A percentile compares a stretch with the other conserved stretches of the same genome.
phyloP scores from a whole-genome alignment of 2,797 vertebrate genomes.

The Setipinna tenuifilis region DNA sequence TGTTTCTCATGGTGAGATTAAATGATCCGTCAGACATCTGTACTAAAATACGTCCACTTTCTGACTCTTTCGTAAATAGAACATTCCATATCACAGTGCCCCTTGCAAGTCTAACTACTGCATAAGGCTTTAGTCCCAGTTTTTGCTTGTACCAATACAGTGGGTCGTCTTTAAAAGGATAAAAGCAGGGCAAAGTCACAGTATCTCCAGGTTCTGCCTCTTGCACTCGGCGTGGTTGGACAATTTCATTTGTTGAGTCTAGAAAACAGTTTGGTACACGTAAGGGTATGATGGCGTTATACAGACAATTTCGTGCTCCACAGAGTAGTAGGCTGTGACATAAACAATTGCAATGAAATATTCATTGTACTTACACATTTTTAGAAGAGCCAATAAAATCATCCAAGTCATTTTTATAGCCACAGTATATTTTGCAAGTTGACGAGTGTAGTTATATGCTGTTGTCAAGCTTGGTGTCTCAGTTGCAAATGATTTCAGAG shows the following conservation, averaged over 20 bases:
- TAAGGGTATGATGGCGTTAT: too few species aligned
- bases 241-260: neutral
- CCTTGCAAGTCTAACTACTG: neutral
- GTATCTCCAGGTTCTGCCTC: neutral
- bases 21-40: neutral
- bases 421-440: too few species aligned
- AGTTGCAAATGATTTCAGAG: too few species aligned
- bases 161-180: neutral
- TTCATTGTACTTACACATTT: too few species aligned
- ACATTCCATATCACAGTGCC: neutral
- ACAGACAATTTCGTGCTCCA: too few species aligned
- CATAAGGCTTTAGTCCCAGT: neutral
- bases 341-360: too few species aligned
- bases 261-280: neutral
- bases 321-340: too few species aligned
- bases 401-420: too few species aligned
- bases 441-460: too few species aligned
- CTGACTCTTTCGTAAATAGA: neutral
- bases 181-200: neutral
- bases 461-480: too few species aligned
- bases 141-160: neutral
- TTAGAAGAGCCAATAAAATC: too few species aligned
- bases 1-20: conserved; percentile 4
- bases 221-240: neutral
- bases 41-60: neutral